Evolutionary conservation across 2,113 vertebrate genomes (phyloP).

Genomic region (Rhea americana): DNA sequence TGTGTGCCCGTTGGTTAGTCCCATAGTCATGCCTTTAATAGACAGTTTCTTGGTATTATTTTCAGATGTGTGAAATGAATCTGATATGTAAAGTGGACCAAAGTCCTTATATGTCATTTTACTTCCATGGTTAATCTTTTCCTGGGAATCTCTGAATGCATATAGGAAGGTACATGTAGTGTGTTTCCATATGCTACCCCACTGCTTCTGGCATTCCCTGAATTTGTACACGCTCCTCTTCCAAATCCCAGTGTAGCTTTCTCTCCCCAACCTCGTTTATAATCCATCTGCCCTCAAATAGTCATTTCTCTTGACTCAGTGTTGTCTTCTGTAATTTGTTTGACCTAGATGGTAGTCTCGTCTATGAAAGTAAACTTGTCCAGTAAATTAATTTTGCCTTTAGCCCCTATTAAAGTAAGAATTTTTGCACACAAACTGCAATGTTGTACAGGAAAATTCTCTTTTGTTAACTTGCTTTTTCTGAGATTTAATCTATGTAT

Average conservation of each 20-base stretch:
- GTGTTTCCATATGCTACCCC: neutral
- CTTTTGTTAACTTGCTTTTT: neutral
- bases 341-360: neutral
- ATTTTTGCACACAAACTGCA: neutral
- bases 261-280: neutral
- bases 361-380: neutral
- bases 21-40: neutral
- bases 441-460: neutral
- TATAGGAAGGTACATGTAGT: neutral
- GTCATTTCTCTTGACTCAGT: neutral
- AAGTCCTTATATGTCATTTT: neutral
- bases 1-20: neutral
- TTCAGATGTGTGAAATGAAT: neutral
- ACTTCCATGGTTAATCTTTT: neutral
- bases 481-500: neutral
- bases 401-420: neutral
- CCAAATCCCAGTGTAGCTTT: neutral
- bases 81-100: neutral
- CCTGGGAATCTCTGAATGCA: neutral
- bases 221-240: neutral
- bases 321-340: neutral
- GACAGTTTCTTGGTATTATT: neutral
- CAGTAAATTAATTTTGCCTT: neutral
- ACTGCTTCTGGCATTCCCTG: neutral
- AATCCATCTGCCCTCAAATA: neutral